These are phyloP conservation scores for Rhea pennata DNA, from an alignment of 2,113 vertebrate species.

Conservation along the genomic window DNA sequence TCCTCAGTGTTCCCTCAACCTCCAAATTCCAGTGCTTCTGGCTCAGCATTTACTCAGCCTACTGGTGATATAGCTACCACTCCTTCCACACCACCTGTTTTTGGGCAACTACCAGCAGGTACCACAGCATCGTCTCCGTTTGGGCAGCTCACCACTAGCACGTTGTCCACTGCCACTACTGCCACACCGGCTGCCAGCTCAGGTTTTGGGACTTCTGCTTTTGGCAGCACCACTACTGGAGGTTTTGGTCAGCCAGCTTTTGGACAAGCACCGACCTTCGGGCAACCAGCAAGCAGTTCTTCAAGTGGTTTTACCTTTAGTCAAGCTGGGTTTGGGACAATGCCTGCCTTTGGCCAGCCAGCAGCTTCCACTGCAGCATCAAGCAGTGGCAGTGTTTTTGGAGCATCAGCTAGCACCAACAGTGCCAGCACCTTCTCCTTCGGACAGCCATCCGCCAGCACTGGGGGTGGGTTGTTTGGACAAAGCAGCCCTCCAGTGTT, in stretches of 20 bases:
- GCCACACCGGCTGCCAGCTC: slow-evolving; percentile 57
- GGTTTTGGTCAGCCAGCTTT: slow-evolving; percentile 86
- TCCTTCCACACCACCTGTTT: slow-evolving; percentile 44
- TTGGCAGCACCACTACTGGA: slow-evolving; percentile 60
- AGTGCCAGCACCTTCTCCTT: slow-evolving; percentile 88
- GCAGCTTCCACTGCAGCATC: slow-evolving; percentile 68
- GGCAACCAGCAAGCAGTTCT: slow-evolving; percentile 79
- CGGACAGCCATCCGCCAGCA: slow-evolving; percentile 72
- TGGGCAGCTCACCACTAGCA: slow-evolving; percentile 57
- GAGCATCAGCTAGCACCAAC: slow-evolving; percentile 69
- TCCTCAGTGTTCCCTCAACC: slow-evolving; percentile 65
- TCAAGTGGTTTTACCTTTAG: slow-evolving; percentile 81
- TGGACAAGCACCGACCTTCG: slow-evolving; percentile 83
- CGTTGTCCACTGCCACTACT: neutral
- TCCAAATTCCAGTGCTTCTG: slow-evolving; percentile 40
- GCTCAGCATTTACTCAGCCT: slow-evolving; percentile 77
- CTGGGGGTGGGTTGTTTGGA: slow-evolving; percentile 81
- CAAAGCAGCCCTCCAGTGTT: slow-evolving; percentile 83
- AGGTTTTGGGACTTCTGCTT: slow-evolving; percentile 76
- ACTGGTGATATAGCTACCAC: slow-evolving; percentile 20
- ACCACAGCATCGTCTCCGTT: slow-evolving; percentile 68
- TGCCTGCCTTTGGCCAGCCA: slow-evolving; percentile 82
- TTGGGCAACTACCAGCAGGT: slow-evolving; percentile 69
- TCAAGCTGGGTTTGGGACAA: slow-evolving; percentile 75
- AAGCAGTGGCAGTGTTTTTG: slow-evolving; percentile 79